Percentiles rank a stretch among this genome's conserved stretches.
Conservation (phyloP, 2,113 vertebrate genomes). For the Brachyhypopomus occidentalis region DNA sequence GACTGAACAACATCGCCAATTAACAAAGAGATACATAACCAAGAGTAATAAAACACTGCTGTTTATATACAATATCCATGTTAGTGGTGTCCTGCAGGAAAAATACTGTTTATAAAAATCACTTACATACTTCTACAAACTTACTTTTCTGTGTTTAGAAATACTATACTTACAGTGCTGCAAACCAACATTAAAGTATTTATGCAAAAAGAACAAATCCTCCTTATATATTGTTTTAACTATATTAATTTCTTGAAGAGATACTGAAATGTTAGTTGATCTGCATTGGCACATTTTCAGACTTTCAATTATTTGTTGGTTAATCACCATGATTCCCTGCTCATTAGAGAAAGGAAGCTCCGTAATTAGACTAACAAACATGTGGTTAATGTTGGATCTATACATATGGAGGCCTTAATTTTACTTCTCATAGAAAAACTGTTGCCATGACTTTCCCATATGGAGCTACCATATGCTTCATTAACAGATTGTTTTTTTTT, state of each 20-base stretch:
- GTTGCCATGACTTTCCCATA: conserved; percentile 61
- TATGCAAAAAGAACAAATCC: background rate
- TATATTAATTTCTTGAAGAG: background rate
- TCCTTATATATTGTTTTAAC: background rate
- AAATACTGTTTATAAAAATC: too few species aligned
- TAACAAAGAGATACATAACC: too few species aligned
- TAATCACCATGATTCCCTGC: background rate
- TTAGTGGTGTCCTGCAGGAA: too few species aligned
- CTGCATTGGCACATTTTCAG: background rate
- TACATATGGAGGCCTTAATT: background rate
- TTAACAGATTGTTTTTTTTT: conserved; percentile 67
- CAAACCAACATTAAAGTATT: background rate
- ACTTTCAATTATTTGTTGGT: background rate
- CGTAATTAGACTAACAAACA: background rate
- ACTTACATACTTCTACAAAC: too few species aligned
- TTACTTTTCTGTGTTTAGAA: too few species aligned
- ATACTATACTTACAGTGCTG: too few species aligned
- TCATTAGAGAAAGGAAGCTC: background rate
- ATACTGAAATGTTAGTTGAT: background rate
- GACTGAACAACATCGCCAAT: too few species aligned
- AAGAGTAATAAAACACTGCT: too few species aligned
- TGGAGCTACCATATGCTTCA: conserved; percentile 71
- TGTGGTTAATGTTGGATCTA: background rate
- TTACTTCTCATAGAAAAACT: conserved; percentile 29
- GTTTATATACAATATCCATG: too few species aligned